Conservation (phyloP, 2,797 vertebrate species). For the Parauchenoglanis punctatus region DNA sequence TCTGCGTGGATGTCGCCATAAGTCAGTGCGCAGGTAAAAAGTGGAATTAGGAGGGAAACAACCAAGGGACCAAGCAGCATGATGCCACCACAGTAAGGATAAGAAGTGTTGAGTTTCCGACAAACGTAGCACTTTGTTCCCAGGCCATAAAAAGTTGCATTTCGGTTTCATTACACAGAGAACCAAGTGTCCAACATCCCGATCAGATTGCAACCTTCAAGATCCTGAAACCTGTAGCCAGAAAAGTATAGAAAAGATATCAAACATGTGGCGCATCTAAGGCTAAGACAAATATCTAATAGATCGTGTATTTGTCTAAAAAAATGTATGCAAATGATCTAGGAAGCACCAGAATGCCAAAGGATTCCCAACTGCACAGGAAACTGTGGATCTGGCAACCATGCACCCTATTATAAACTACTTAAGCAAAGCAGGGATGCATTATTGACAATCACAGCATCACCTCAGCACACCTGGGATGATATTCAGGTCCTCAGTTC, state of each 20-base stretch:
- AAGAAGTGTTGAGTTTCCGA: not conserved
- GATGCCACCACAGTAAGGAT: not conserved
- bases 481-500: slow-evolving; percentile 44
- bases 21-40: not conserved
- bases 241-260: not conserved
- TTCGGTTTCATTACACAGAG: not conserved
- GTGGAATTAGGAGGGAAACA: not conserved
- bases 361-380: not conserved
- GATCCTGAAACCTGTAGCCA: not conserved
- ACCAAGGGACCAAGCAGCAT: too few species aligned
- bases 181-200: not conserved
- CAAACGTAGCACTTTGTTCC: not conserved
- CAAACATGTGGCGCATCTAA: not conserved
- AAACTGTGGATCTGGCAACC: not conserved
- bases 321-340: not conserved
- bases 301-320: not conserved
- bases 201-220: not conserved
- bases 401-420: not conserved
- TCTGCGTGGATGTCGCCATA: not conserved
- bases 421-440: not conserved
- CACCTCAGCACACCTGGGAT: not conserved
- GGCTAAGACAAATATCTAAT: not conserved
- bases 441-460: not conserved
- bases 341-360: not conserved
- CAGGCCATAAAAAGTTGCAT: not conserved